Evolutionary conservation across 1,140 invertebrate genomes (phyloP).

Genomic region (Psilanteris sp.): DNA sequence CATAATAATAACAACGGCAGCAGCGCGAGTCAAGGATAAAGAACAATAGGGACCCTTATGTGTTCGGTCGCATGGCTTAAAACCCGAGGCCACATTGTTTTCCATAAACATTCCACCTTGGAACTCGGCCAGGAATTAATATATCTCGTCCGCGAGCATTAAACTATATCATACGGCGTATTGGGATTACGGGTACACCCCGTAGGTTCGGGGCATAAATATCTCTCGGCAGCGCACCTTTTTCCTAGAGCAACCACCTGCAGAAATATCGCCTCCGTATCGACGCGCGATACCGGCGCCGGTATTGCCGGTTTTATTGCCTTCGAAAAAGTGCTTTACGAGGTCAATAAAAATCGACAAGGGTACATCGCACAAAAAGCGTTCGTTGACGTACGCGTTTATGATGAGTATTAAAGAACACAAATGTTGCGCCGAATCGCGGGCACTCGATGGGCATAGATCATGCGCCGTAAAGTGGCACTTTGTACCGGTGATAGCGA

Average conservation of each 20-base stretch:
- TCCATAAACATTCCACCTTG: slow-evolving; percentile 49
- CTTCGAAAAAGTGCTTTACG: slow-evolving; percentile 43
- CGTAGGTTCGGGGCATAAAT: slow-evolving; percentile 29
- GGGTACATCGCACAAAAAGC: slow-evolving; percentile 26
- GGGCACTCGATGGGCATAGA: slow-evolving; percentile 5
- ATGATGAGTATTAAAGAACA: slow-evolving; percentile 24
- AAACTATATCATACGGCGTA: slow-evolving; percentile 37
- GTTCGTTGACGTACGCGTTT: slow-evolving; percentile 41
- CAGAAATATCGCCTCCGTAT: slow-evolving; percentile 30
- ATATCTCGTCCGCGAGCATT: slow-evolving; percentile 26
- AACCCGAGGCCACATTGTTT: slow-evolving; percentile 34
- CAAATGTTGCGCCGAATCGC: slow-evolving; percentile 30
- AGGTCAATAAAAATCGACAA: slow-evolving; percentile 55
- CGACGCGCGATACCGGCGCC: background rate
- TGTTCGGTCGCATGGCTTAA: slow-evolving; percentile 45
- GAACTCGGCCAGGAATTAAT: slow-evolving; percentile 34
- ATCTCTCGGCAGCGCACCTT: slow-evolving; percentile 18
- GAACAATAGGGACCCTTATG: slow-evolving; percentile 47
- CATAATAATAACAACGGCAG: slow-evolving; percentile 51
- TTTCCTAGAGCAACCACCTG: slow-evolving; percentile 33
- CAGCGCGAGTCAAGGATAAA: slow-evolving; percentile 47
- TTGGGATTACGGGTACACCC: slow-evolving; percentile 8
- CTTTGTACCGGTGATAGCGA: slow-evolving; percentile 41
- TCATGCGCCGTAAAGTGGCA: slow-evolving; percentile 25
- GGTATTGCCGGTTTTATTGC: slow-evolving; percentile 48